Conservation (phyloP, 2,888 invertebrate species). For the Ectobius pallidus region DNA sequence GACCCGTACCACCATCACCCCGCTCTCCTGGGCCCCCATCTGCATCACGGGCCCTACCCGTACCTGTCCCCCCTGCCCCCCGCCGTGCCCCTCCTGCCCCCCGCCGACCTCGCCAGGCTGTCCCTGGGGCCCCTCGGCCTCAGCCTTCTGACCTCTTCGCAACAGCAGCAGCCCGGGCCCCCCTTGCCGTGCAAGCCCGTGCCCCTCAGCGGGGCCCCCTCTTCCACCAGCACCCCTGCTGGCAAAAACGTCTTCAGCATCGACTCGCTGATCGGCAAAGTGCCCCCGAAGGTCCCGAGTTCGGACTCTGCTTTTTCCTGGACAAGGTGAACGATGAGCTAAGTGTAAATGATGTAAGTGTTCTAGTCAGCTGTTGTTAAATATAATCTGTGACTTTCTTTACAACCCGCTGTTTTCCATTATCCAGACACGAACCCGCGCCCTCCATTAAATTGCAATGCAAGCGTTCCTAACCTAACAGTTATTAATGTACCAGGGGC, state of each 20-base stretch:
- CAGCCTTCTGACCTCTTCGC: slow-evolving; percentile 54
- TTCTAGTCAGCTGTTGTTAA: too few relatives aligned
- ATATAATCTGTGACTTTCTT: too few relatives aligned
- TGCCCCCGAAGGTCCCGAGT: slow-evolving; percentile 38
- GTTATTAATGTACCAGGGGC: too few relatives aligned
- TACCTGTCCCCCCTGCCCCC: slow-evolving; percentile 53
- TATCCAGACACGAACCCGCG: too few relatives aligned
- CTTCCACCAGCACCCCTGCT: slow-evolving; percentile 41
- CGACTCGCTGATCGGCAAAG: slow-evolving; percentile 62
- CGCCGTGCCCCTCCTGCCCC: slow-evolving; percentile 62
- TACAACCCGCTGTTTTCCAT: too few relatives aligned
- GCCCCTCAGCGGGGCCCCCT: slow-evolving; percentile 45
- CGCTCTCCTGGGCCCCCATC: slow-evolving; percentile 53
- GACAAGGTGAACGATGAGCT: too few relatives aligned
- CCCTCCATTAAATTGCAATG: too few relatives aligned
- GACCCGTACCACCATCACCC: slow-evolving; percentile 57
- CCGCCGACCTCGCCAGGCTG: slow-evolving; percentile 66
- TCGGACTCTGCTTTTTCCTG: too few relatives aligned
- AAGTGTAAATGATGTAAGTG: too few relatives aligned
- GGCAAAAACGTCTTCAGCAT: slow-evolving; percentile 58
- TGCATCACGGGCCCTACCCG: slow-evolving; percentile 50
- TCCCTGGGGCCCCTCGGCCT: slow-evolving; percentile 58
- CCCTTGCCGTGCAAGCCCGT: slow-evolving; percentile 48
- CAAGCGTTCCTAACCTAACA: too few relatives aligned
- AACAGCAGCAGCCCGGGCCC: slow-evolving; percentile 51